Base-by-base conservation (phyloP, 2,113 vertebrate species). In the Brevimyrus niger region DNA sequence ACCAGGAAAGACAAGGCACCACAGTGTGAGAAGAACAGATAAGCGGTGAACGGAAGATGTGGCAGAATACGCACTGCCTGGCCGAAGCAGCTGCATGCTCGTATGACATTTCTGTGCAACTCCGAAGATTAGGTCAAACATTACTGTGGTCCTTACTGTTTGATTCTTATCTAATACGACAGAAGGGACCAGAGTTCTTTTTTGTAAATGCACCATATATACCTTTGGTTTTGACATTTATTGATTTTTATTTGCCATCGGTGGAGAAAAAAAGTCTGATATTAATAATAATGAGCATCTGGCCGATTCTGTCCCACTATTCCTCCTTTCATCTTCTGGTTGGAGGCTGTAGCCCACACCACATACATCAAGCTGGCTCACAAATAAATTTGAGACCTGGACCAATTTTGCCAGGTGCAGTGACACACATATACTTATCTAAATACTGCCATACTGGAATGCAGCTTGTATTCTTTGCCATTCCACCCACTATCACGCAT, bases 1-100 rank as follows among this genome's bases (percentile, higher is more conserved):
- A 69, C 90, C 88, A 19, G 31, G 31, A 91, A 88, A 90, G 91
- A 88, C 15, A 87, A 88, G 89, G 92, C 82, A 88, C 21, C 80
- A 69, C 31, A 88, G 58, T 47, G 61, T 27, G 38, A 85, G 17
- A 73, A 51, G 3, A 35, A 86, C 90, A 86, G n/a, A 90, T 50
- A 53, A 17, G 15, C 19, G 48, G 38, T 31, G 6, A 23, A 76
- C 1, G 31, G 13, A 48, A 4, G 73, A 42, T 21, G 44, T 51
- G n/a, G 23, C 44, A 48, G 21, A 47, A 48, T 38, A 27, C 5
- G 7, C 83, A 50, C 51, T 47, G 27, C 46, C 47, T 55, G 10
- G 44, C 31, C 48, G 19, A 84, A 88, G 23, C 55, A 90, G 65
- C 55, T 83, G 61, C 35, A 90, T 42, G 83, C 89, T 27, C 8